Conservation (phyloP, 2,797 vertebrate species). For the Manis javanica region DNA sequence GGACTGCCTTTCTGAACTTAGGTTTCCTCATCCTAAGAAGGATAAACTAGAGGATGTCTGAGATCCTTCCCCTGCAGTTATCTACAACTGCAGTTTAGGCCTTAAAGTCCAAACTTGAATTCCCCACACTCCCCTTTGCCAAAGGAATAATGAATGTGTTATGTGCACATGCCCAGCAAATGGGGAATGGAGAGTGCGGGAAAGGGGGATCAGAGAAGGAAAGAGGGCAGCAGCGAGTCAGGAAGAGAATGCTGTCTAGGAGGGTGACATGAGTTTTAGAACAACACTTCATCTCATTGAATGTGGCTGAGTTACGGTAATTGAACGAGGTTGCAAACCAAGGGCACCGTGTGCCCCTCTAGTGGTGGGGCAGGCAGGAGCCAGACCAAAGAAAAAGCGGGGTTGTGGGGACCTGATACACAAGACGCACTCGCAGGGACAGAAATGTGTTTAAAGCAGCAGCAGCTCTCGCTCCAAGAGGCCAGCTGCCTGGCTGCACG, state of each 20-base stretch:
- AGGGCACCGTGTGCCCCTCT: neutral
- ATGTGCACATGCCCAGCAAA: neutral
- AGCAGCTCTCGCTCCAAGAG: conserved; percentile 61
- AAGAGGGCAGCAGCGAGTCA: fast-evolving
- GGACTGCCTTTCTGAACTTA: neutral
- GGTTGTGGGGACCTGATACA: neutral
- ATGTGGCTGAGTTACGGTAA: neutral
- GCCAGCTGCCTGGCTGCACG: conserved; percentile 68
- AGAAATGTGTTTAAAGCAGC: conserved; percentile 35
- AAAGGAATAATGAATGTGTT: neutral
- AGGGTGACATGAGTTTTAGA: neutral
- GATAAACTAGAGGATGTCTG: neutral
- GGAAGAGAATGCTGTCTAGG: neutral
- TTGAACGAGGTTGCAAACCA: fast-evolving
- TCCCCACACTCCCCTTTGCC: neutral
- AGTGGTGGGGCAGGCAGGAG: neutral
- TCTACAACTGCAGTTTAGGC: neutral
- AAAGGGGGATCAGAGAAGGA: neutral
- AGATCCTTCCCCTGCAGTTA: neutral
- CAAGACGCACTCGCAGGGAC: neutral
- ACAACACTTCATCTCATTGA: neutral
- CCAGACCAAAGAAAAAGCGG: fast-evolving
- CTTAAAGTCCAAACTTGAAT: neutral
- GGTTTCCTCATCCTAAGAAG: neutral
- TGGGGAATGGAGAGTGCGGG: neutral